phyloP scores from a whole-genome alignment of 1,140 invertebrate species.

The Grapholita molesta region DNA sequence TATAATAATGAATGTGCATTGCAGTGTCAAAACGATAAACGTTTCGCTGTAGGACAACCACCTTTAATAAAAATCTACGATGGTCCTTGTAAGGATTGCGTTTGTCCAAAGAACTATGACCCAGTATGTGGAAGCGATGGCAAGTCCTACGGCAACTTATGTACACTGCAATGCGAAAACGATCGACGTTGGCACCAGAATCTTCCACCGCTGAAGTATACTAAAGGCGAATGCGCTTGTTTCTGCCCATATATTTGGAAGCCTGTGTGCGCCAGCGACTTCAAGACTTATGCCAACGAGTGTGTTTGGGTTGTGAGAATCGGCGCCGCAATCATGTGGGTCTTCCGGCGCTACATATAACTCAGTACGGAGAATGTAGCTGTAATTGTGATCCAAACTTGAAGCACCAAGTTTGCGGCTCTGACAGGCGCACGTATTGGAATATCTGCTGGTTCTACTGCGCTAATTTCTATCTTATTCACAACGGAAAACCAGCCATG shows the following conservation, averaged over 20 bases:
- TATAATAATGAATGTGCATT: not conserved
- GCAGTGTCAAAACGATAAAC: not conserved
- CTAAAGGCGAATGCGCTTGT: not conserved
- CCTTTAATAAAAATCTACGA: not conserved
- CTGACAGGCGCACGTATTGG: slow-evolving; percentile 84
- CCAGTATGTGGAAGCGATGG: slow-evolving; percentile 2
- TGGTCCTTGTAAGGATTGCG: not conserved
- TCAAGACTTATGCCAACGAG: slow-evolving; percentile 20
- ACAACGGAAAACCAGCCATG: slow-evolving; percentile 82
- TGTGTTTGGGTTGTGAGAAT: slow-evolving; percentile 27
- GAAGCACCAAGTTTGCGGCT: slow-evolving; percentile 28
- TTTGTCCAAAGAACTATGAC: not conserved
- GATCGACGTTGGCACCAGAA: not conserved
- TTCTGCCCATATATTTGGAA: not conserved
- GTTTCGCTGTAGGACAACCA: not conserved
- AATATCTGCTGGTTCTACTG: slow-evolving; percentile 84
- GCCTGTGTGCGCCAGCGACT: slow-evolving; percentile 14
- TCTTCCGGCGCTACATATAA: slow-evolving; percentile 13
- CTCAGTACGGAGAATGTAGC: not conserved
- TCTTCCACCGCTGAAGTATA: not conserved
- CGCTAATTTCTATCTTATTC: slow-evolving; percentile 81
- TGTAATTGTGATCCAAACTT: not conserved
- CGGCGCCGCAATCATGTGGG: not conserved
- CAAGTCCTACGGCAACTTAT: not conserved
- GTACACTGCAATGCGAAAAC: not conserved